A percentile compares a stretch with the other conserved stretches of the same genome.
Evolutionary conservation across 2,888 invertebrate genomes (phyloP).

Genomic region (Megaustenia siamemsis): DNA sequence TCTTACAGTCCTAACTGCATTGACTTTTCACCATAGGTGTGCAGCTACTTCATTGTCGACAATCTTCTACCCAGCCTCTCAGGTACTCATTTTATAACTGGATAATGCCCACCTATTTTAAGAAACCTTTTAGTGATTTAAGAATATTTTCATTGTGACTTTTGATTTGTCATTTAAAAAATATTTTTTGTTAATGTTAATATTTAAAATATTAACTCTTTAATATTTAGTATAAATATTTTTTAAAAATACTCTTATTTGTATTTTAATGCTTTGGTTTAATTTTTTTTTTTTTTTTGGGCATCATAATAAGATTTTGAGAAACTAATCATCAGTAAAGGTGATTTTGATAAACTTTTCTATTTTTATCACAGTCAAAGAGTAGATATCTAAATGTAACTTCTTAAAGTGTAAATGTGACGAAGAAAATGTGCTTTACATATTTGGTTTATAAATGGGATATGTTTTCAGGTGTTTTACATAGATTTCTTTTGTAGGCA

Average conservation of each 20-base stretch:
- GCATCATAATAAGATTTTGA: not conserved
- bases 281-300: not conserved
- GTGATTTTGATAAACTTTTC: no score
- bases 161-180: not conserved
- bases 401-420: no score
- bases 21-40: not conserved
- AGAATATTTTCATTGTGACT: not conserved
- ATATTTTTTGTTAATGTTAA: not conserved
- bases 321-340: no score
- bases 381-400: no score
- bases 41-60: not conserved
- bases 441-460: no score
- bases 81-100: constrained; percentile 9
- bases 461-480: no score
- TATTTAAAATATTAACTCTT: no score
- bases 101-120: not conserved
- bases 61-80: not conserved
- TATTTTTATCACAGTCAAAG: no score
- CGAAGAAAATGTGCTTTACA: no score
- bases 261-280: not conserved
- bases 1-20: constrained; percentile 1
- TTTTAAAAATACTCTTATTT: not conserved
- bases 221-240: no score
- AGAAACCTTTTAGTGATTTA: not conserved
- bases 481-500: no score